Base-by-base conservation (phyloP, 2,797 vertebrate species). In the Hydrocynus forskahlii region DNA sequence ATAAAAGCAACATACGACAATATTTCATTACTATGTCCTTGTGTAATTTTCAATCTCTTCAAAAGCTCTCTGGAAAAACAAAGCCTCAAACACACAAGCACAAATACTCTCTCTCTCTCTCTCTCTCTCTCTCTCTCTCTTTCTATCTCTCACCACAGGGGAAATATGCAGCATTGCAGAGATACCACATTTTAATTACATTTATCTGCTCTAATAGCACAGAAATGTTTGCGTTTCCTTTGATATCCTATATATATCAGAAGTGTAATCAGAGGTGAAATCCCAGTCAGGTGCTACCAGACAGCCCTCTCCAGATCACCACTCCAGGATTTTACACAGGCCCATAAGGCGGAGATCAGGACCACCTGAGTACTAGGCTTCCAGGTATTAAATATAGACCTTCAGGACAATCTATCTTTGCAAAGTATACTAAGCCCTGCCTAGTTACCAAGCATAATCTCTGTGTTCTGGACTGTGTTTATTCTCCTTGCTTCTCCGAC, bases 141-240 rank as follows among this genome's bases (percentile, higher is more conserved):
- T 43, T 70, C 68, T 25, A 5, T 54, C 48, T 19, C 21, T 19
- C 48, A n/a, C 74, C 82, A 74, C 82, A 48, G 48, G 82, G 82
- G 82, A 80, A 84, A 84, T 77, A 77, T 76, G 57, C 67, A 43
- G 73, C 17, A 45, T 75, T 48, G 63, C 74, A 80, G 73, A 81
- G 72, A 81, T 68, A 64, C 69, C 60, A 71, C 75, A 84, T 81
- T 84, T 81, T 77, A 84, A 84, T 84, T 81, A 84, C 74, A 81
- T 77, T 81, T 76, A 83, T 79, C 78, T 83, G 73, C 78, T 83
- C 73, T 59, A 80, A 80, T 62, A 55, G 78, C 64, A 59, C 59
- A 38, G 82, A 80, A 75, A 77, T 72, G 40, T 25, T 80, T 50
- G n/a, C 69, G n/a, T 72, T 76, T 73, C 17, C 29, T 80, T 62